Evolutionary conservation across 64 coral and sea anemone species (phyloP).

Genomic region (Orbicella faveolata): DNA sequence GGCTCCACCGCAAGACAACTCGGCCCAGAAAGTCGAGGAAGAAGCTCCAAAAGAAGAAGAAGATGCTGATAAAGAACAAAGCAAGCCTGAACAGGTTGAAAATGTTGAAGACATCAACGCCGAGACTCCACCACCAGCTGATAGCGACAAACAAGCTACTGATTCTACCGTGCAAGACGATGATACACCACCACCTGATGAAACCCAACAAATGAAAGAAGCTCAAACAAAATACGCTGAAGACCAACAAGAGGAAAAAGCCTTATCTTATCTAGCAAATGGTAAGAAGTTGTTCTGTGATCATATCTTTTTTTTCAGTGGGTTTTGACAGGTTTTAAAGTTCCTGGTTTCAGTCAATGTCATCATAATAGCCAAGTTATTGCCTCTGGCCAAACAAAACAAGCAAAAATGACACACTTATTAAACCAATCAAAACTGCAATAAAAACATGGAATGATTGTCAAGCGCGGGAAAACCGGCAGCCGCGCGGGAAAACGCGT

Average conservation of each 20-base stretch:
- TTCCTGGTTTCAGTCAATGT: too few species aligned
- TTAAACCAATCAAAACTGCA: too few species aligned
- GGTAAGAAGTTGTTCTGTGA: not conserved
- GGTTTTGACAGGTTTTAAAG: too few species aligned
- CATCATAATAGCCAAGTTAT: too few species aligned
- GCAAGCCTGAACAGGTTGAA: not conserved
- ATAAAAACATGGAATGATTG: too few species aligned
- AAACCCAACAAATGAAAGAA: constrained; percentile 3
- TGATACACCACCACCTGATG: constrained; percentile 8
- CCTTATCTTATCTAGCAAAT: not conserved
- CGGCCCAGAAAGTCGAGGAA: not conserved
- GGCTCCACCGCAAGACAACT: too few species aligned
- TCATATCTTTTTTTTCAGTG: not conserved
- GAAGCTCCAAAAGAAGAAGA: not conserved
- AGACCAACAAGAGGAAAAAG: constrained; percentile 21
- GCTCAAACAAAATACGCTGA: constrained; percentile 24
- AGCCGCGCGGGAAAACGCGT: too few species aligned
- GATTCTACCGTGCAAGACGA: not conserved
- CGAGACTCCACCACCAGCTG: not conserved
- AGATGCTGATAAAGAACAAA: not conserved
- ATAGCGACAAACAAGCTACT: not conserved
- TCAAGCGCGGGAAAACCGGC: too few species aligned
- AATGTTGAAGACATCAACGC: not conserved
- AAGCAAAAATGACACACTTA: too few species aligned
- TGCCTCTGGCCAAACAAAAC: too few species aligned